These are phyloP conservation scores for Paedocypris sp. DNA, from an alignment of 2,113 vertebrate species.

Conservation along the genomic window DNA sequence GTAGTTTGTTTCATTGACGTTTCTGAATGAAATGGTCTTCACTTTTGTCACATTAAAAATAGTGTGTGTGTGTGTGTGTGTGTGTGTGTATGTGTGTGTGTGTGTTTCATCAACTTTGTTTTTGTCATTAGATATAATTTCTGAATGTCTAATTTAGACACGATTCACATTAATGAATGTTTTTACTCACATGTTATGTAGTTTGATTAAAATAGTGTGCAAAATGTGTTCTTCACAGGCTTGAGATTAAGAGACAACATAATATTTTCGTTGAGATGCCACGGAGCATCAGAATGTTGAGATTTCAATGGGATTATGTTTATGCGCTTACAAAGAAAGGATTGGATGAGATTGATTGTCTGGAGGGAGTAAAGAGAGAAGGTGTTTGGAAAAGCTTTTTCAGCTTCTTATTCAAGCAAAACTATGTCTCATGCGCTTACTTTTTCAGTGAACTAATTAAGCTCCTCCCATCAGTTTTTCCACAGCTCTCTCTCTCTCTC, in stretches of 20 bases:
- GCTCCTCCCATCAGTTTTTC: slow-evolving; percentile 43
- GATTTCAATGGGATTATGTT: slow-evolving; percentile 48
- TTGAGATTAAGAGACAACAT: not conserved
- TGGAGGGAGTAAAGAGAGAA: slow-evolving; percentile 43
- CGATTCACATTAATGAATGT: no score
- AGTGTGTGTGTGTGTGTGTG: no score
- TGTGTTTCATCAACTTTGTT: no score
- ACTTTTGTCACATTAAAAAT: no score
- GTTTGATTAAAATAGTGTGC: no score
- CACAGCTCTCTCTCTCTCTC: slow-evolving; percentile 21
- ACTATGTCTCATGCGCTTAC: slow-evolving; percentile 55
- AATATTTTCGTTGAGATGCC: not conserved
- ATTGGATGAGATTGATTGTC: slow-evolving; percentile 50
- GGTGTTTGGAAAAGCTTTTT: slow-evolving; percentile 41
- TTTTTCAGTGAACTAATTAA: slow-evolving; percentile 62
- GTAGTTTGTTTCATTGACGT: no score
- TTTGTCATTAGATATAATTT: no score
- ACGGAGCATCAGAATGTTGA: not conserved
- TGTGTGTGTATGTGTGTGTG: no score
- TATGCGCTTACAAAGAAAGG: slow-evolving; percentile 38
- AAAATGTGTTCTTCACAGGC: no score
- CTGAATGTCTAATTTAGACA: no score
- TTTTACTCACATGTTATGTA: no score
- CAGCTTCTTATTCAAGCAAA: slow-evolving; percentile 45
- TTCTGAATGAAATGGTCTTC: no score